Evolutionary conservation across 2,113 vertebrate species (phyloP).

Genomic region (Vanacampus margaritifer): DNA sequence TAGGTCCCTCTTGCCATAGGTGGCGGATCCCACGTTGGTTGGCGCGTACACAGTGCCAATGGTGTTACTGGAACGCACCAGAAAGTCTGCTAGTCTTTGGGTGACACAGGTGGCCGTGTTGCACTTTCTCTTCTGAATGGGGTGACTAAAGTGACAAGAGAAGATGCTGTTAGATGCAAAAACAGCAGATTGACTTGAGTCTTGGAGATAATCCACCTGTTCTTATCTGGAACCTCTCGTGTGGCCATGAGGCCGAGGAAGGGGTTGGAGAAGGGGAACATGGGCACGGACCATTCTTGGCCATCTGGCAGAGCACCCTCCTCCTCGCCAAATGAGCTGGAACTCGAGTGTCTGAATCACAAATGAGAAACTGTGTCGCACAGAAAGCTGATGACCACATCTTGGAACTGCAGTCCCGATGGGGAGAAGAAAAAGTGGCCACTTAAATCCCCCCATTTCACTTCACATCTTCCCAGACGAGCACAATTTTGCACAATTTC

Average conservation of each 20-base stretch:
- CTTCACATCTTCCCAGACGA: conserved; percentile 16
- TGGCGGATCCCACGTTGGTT: conserved; percentile 82
- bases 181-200: not conserved
- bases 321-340: conserved; percentile 57
- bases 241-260: conserved; percentile 57
- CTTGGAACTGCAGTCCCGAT: conserved; percentile 24
- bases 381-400: conserved; percentile 28
- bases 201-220: conserved; percentile 63
- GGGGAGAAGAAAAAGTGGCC: conserved; percentile 45
- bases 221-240: conserved; percentile 51
- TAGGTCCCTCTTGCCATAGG: conserved; percentile 82
- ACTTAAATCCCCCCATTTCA: conserved; percentile 26
- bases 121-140: conserved; percentile 81
- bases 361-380: conserved; percentile 14
- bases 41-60: conserved; percentile 75
- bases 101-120: conserved; percentile 86
- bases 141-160: conserved; percentile 61
- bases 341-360: conserved; percentile 68
- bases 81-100: conserved; percentile 84
- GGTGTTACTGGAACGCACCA: conserved; percentile 81
- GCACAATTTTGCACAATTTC: conserved; percentile 2
- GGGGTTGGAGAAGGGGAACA: conserved; percentile 49
- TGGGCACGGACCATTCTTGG: conserved; percentile 65
- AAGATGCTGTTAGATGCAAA: not conserved
- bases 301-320: conserved; percentile 57